Base-by-base conservation (phyloP, 2,888 invertebrate genomes). In the Euplexia lucipara region DNA sequence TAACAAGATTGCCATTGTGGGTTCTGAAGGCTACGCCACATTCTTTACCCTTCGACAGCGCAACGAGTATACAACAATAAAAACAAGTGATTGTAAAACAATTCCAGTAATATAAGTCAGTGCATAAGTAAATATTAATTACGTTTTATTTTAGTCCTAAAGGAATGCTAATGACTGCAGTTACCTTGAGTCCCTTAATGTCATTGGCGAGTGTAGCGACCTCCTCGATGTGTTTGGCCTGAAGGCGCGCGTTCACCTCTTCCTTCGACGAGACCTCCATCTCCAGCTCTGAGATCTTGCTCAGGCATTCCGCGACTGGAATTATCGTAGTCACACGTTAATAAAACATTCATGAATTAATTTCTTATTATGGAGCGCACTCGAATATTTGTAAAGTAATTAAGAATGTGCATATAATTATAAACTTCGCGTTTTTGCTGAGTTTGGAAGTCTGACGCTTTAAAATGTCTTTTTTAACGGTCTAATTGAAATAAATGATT, bases 281-380 rank as follows among this genome's bases (percentile, higher is more conserved):
- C 87, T 96, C 96, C 82, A 96, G 93, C 88, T 96, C 96, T 79
- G 95, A 93, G 86, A 95, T 95, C 91, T 95, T 95, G 90, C 92
- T 91, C 88, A 96, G 87, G 90, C 95, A 96, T 90, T 96, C 95
- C 87, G 96, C 95, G 87, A 96, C 96, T 96, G 86, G 0, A 70
- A 75, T 62, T 4, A 68, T 49, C 3, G 14, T 14, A 26, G 20
- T 9, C 26, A 18, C 30, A 57, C 9, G 5, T 65, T 32, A 64
- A 18, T 45, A 47, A 14, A 14, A 39, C n/a, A 54, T 44, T 48
- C 10, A 71, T 41, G 2, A 10, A 18, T 57, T 35, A 0, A 34
- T 66, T 41, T 30, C 16, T 53, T 30, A 8, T 12, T 6, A 42
- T 6, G 10, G 12, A 53, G 14, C 16, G 14, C 34, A 26, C 20